Conservation (phyloP, 2,888 invertebrate genomes). For the Calliscelio sp. region DNA sequence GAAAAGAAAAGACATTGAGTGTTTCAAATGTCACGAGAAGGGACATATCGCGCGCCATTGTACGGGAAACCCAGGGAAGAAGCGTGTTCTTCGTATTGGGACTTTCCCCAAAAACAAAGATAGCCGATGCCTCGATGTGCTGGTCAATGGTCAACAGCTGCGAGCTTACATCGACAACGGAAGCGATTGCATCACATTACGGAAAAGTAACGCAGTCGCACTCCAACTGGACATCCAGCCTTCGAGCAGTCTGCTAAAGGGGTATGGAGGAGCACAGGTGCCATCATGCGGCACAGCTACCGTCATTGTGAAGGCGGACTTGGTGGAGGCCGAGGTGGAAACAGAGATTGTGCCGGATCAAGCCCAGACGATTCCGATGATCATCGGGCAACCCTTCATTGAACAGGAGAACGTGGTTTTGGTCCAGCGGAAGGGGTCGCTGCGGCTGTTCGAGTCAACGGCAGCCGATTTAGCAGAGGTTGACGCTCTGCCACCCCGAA, state of each 20-base stretch:
- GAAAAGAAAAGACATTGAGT: too few species aligned
- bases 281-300: background rate
- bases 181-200: too few species aligned
- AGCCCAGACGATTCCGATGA: background rate
- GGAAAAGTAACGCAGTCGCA: too few species aligned
- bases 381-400: background rate
- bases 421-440: background rate
- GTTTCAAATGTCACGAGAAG: too few species aligned
- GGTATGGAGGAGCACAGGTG: background rate
- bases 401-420: background rate
- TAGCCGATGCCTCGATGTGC: too few species aligned
- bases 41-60: too few species aligned
- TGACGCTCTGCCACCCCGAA: slow-evolving; percentile 5
- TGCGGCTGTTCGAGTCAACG: slow-evolving; percentile 5
- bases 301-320: background rate
- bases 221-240: too few species aligned
- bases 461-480: background rate
- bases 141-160: too few species aligned
- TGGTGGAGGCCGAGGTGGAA: background rate
- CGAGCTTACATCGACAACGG: too few species aligned
- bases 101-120: too few species aligned
- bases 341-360: background rate
- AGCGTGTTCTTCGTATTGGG: too few species aligned
- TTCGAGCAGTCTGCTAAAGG: background rate
- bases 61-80: too few species aligned